These are phyloP conservation scores for Drosophila robusta DNA, from an alignment of 2,888 invertebrate species.

Conservation along the genomic window DNA sequence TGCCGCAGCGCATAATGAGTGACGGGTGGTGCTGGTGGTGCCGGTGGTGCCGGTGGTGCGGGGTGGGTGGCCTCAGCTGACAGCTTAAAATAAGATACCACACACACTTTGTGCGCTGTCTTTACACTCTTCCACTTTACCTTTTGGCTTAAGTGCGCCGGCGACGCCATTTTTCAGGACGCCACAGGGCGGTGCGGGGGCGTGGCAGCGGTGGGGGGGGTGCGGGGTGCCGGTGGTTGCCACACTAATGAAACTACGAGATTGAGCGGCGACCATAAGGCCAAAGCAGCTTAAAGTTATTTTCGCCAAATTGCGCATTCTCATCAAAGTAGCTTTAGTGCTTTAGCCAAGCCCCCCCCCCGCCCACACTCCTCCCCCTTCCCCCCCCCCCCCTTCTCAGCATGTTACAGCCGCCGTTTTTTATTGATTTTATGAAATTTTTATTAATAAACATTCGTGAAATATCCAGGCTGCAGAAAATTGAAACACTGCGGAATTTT, in stretches of 20 bases:
- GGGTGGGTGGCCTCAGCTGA: constrained; percentile 25
- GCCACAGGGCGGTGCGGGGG: background rate
- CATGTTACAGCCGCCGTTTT: constrained; percentile 36
- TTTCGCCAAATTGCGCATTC: constrained; percentile 14
- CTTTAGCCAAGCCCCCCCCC: background rate
- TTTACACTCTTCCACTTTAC: constrained; percentile 54
- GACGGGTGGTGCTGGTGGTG: constrained; percentile 45
- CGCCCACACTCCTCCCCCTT: background rate
- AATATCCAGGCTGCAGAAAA: constrained; percentile 61
- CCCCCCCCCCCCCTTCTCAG: background rate
- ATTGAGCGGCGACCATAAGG: constrained; percentile 38
- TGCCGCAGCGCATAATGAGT: constrained; percentile 77
- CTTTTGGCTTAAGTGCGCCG: constrained; percentile 60
- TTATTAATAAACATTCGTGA: constrained; percentile 81
- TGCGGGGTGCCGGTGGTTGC: constrained; percentile 12
- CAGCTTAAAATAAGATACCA: constrained; percentile 68
- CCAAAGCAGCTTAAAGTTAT: constrained; percentile 46
- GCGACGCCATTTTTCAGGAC: constrained; percentile 58
- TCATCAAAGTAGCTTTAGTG: constrained; percentile 17
- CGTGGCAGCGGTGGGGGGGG: too few relatives aligned
- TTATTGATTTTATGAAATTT: constrained; percentile 74
- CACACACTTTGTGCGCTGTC: constrained; percentile 66
- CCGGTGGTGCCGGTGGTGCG: constrained; percentile 1
- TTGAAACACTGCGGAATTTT: constrained; percentile 67
- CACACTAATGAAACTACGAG: constrained; percentile 54